Evolutionary conservation across 2,888 invertebrate genomes (phyloP), one percentile per base, ranked within the genome.

Genomic region (Chrysomela aeneicollis): DNA sequence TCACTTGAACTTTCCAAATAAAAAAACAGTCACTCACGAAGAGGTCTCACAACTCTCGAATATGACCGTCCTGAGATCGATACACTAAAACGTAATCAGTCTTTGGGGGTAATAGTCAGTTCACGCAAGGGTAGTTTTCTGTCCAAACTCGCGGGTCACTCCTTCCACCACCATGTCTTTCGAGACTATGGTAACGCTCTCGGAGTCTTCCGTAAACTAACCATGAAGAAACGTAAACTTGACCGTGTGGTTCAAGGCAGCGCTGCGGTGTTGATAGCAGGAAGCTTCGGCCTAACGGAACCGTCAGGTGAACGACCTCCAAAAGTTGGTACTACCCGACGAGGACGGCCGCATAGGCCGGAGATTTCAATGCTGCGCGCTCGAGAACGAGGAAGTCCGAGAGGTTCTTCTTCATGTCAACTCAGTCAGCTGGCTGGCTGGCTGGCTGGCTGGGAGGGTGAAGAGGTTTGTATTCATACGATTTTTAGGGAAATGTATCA

Each of bases 241-340:
- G 82, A 82, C 82, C 82, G 80, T 82, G 81, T 78, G 76, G 76
- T 73, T 74, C 75, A 68, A 71, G 71, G 73, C 76, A 81, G 81
- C 81, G 79, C 79, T 73, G 71, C 71, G 67, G 76, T 76, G 81
- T 80, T 77, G 76, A 78, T 77, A 75, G 77, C 76, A 76, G 71
- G 78, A 81, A 80, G 77, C 79, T 74, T 66, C 30, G 52, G 15
- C 54, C 61, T 70, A 70, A 70, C 70, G 70, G 70, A 66, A 71
- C 64, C 60, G 55, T 70, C 74, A 59, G 79, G 80, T 81, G 80
- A 78, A 79, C 78, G 78, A 82, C 82, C 82, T 82, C 81, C 82
- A 78, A 82, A 82, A 74, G 63, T 64, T 68, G 61, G 62, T 65
- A 55, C 63, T 53, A 53, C 26, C 58, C 49, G 50, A 18, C 35